Conservation (phyloP, 2,888 invertebrate species). For the Drosophila kanekoi region DNA sequence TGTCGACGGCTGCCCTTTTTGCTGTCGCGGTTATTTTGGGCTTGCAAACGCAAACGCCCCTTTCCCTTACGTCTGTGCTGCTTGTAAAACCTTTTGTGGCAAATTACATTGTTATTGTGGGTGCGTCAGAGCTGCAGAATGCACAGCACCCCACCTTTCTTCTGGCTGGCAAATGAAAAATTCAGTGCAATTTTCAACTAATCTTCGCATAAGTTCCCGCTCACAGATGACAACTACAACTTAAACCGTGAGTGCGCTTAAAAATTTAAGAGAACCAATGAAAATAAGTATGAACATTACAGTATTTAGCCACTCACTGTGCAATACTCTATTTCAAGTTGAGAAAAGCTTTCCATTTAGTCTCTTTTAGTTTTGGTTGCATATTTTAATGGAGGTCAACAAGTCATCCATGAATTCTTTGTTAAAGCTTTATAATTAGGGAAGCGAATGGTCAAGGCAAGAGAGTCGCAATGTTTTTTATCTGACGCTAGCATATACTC, state of each 20-base stretch:
- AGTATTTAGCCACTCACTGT: neutral
- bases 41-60: neutral
- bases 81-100: constrained; percentile 58
- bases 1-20: constrained; percentile 40
- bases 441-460: too few species aligned
- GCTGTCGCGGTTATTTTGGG: constrained; percentile 38
- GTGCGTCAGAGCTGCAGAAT: constrained; percentile 10
- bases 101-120: constrained; percentile 71
- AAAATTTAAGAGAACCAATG: constrained; percentile 30
- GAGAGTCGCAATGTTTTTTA: too few species aligned
- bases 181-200: constrained; percentile 45
- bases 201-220: constrained; percentile 43
- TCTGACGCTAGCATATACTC: too few species aligned
- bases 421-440: too few species aligned
- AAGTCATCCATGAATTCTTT: too few species aligned
- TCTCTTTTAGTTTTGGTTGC: too few species aligned
- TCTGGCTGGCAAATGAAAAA: constrained; percentile 31
- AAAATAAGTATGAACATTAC: neutral
- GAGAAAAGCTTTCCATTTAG: too few species aligned
- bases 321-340: neutral
- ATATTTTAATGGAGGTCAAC: too few species aligned
- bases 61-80: constrained; percentile 1
- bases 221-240: constrained; percentile 34
- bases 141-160: neutral
- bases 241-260: constrained; percentile 19